Base-by-base conservation (phyloP, 2,888 invertebrate species). In the Myopa tessellatipennis region DNA sequence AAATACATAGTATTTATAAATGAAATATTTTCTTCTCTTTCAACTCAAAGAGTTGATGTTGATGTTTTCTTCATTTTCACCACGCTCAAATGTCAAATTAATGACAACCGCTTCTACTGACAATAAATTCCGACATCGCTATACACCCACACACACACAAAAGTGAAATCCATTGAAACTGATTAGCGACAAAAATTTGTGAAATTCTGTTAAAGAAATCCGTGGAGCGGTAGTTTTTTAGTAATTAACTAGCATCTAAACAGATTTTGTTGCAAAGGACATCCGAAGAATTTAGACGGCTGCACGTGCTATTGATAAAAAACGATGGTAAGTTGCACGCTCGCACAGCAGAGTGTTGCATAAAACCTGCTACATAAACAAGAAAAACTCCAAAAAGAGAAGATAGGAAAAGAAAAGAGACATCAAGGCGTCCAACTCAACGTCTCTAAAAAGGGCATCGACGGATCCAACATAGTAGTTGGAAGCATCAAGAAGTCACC, bases 151-250 rank as follows among this genome's bases (percentile, higher is more conserved):
- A 26, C 26, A 26, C 26, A 26, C 26, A 26, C 1, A 26, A 26
- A 26, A 26, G 76, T 78, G 76, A 76, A 78, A 76, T 52, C 50
- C 50, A 70, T 67, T 61, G 76, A 73, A 76, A 69, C 40, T 34
- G 50, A 8, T 18, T 26, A 68, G 63, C 10, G 10, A 45, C 6
- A 76, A 76, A 26, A 52, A 18, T 65, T 73, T 65, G 72, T 67
- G 18, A 67, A 14, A 58, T n/a, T 67, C 55, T 36, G 67, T 50
- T 52, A 38, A 52, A 55, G n/a, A 73, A 74, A 67, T 45, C 58
- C 26, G 14, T 61, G 1, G 16, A 12, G 40, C 45, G 45, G 26
- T 34, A 73, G 38, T 73, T 26, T n/a, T 10, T 36, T 12, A 68
- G 8, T 61, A 58, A 10, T 40, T 60, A n/a, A 38, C 38, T 40